Evolutionary conservation across 2,797 vertebrate genomes (phyloP).

Genomic region (Toxotes lorentzi): DNA sequence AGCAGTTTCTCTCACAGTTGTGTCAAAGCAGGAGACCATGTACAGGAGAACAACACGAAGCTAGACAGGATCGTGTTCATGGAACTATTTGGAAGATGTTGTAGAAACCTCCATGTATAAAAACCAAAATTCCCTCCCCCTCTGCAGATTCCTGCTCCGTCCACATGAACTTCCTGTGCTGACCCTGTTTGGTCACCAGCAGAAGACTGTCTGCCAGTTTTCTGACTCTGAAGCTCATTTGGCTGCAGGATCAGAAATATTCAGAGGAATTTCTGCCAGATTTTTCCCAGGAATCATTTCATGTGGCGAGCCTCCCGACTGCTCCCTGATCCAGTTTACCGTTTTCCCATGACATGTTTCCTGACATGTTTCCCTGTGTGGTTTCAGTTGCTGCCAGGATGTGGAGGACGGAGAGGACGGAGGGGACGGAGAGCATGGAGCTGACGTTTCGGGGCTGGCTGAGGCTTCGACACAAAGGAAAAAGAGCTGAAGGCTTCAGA

Average conservation of each 20-base stretch:
- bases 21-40: neutral
- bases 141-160: neutral
- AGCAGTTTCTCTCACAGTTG: no score
- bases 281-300: constrained; percentile 63
- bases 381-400: constrained; percentile 58
- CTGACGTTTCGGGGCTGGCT: constrained; percentile 1
- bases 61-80: no score
- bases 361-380: constrained; percentile 44
- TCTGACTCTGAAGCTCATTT: constrained; percentile 22
- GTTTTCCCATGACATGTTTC: constrained; percentile 63
- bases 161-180: constrained; percentile 31
- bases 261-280: constrained; percentile 36
- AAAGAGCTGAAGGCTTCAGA: neutral
- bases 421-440: constrained; percentile 1
- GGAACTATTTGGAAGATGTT: no score
- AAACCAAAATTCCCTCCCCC: no score
- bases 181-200: constrained; percentile 31
- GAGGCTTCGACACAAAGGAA: constrained; percentile 10
- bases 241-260: constrained; percentile 32
- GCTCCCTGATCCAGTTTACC: constrained; percentile 49
- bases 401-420: constrained; percentile 2
- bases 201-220: constrained; percentile 39
- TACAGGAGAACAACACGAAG: neutral
- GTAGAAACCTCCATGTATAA: no score
- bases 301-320: constrained; percentile 53